Evolutionary conservation across 2,888 invertebrate species (phyloP), one percentile per base, ranked within the genome.

Genomic region (Mechanitis mazaeus): DNA sequence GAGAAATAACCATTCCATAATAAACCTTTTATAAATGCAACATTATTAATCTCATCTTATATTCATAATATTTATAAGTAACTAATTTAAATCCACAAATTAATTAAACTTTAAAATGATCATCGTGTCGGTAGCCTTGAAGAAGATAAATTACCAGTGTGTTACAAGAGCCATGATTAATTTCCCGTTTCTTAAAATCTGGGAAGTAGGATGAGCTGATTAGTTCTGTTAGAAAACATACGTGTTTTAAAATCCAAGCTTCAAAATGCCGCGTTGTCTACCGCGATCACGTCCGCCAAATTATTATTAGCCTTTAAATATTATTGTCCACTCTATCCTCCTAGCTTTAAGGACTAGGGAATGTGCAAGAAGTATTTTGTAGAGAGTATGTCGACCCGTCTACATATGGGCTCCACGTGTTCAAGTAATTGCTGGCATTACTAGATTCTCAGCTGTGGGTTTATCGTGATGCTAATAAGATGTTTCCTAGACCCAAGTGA

Each of bases 391-490:
- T 62, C 64, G 64, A 66, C 68, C 64, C 64, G 60, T 42, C 31
- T 46, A 50, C 68, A 68, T 65, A 53, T 68, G 68, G 65, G 50
- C 59, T 35, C 64, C 68, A 68, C 64, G 65, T 68, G 68, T 46
- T 42, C 38, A 57, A 47, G 54, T 45, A 46, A 60, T 55, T 58
- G 63, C 57, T 60, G 58, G 9, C 50, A 55, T 54, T 53, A 33
- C 45, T 64, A 56, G 53, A 64, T 61, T 58, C 58, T 55, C 60
- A 57, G 56, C 56, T 58, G 59, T 45, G 57, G 47, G 47, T 63
- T 63, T 56, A 56, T 59, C 56, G 54, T 46, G 56, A 56, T 59
- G 59, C 59, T 63, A 63, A 63, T 63, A 45, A 46, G 58, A 55
- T 31, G 31, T 45, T 54, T 53, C 58, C 53, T 45, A 54, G 38